A percentile compares a stretch with the other conserved stretches of the same genome.
Conservation (phyloP, 2,113 vertebrate genomes). For the Brachirus orientalis region DNA sequence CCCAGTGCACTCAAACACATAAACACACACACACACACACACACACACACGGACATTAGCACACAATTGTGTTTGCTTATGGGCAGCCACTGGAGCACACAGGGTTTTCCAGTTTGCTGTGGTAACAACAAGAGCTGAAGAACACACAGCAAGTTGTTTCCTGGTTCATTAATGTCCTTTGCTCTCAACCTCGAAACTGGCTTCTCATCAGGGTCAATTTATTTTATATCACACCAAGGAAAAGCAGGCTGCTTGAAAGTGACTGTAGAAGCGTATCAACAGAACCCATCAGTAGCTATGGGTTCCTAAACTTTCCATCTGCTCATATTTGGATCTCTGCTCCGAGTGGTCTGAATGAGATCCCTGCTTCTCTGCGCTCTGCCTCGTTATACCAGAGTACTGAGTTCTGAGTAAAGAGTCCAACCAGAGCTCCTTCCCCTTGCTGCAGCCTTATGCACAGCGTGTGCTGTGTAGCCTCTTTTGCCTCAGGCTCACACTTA, state of each 20-base stretch:
- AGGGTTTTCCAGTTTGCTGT: constrained; percentile 20
- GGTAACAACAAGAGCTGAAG: constrained; percentile 19
- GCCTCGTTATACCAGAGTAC: neutral
- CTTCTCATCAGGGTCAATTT: constrained; percentile 17
- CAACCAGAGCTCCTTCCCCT: neutral
- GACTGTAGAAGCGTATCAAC: neutral
- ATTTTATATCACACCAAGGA: constrained; percentile 19
- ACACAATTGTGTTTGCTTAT: constrained; percentile 1
- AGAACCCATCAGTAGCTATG: no score
- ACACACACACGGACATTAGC: neutral
- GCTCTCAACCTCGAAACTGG: constrained; percentile 16
- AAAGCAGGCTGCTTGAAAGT: neutral
- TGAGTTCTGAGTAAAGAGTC: constrained; percentile 8
- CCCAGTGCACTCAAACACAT: constrained; percentile 1
- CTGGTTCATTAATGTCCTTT: constrained; percentile 26
- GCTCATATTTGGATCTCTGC: neutral
- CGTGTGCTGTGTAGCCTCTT: constrained; percentile 49
- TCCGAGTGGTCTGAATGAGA: neutral
- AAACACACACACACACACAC: constrained; percentile 4
- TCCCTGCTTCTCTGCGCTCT: neutral
- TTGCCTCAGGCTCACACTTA: constrained; percentile 46
- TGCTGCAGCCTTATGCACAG: neutral
- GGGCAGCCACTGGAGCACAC: neutral
- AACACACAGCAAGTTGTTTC: constrained; percentile 10
- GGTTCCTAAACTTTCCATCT: no score